A percentile compares a stretch with the other conserved stretches of the same genome.
Conservation (phyloP, 2,888 invertebrate species). For the Pandemis corylana region DNA sequence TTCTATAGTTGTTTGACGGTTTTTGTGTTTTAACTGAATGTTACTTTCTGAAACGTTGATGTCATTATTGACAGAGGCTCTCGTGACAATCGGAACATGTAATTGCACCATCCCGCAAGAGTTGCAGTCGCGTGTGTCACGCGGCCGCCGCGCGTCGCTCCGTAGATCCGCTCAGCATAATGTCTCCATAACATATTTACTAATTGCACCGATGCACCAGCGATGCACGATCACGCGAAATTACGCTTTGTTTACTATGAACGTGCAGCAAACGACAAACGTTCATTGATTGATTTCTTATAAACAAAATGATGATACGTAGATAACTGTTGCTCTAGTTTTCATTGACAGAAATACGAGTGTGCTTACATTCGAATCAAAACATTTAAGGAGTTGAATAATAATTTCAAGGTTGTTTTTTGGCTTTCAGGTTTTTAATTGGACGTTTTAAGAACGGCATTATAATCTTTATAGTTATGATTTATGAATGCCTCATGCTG, state of each 20-base stretch:
- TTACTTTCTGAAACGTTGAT: background rate
- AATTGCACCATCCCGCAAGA: conserved; percentile 60
- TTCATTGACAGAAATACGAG: conserved; percentile 3
- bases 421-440: background rate
- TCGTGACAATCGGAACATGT: conserved; percentile 64
- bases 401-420: conserved; percentile 26
- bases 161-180: conserved; percentile 64
- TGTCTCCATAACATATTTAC: conserved; percentile 55
- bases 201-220: conserved; percentile 43
- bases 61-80: conserved; percentile 19
- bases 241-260: conserved; percentile 44
- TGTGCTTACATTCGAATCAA: background rate
- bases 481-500: background rate
- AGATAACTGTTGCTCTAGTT: conserved; percentile 12
- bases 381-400: background rate
- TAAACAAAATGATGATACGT: conserved; percentile 17
- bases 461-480: background rate
- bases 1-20: background rate
- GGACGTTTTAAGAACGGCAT: background rate
- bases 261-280: conserved; percentile 34
- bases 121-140: conserved; percentile 69
- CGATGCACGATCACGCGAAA: conserved; percentile 36
- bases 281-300: conserved; percentile 37
- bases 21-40: background rate
- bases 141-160: conserved; percentile 56